These are phyloP conservation scores for Colletes latitarsis DNA, from an alignment of 1,140 invertebrate genomes.

Conservation along the genomic window DNA sequence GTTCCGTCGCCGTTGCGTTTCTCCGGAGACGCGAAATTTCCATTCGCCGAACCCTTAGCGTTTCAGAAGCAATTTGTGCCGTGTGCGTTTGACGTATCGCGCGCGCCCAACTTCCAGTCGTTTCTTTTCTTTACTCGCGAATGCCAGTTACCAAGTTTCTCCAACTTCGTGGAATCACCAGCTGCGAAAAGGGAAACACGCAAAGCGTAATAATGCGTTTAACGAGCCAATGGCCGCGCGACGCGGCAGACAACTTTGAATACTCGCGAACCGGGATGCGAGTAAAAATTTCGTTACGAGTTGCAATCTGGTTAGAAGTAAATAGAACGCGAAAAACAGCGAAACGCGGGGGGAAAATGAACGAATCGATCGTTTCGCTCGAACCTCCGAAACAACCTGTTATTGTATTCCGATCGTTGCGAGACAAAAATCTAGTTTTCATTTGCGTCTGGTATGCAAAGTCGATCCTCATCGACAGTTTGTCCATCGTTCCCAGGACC, in stretches of 20 bases:
- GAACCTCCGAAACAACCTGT: not conserved
- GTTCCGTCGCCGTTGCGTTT: not conserved
- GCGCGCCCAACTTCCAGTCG: not conserved
- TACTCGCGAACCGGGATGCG: not conserved
- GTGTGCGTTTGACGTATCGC: slow-evolving; percentile 18
- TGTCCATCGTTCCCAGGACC: no score
- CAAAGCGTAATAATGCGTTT: no score
- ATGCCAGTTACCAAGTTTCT: not conserved
- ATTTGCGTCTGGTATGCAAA: no score
- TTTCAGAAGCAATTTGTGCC: not conserved
- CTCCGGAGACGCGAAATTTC: slow-evolving; percentile 24
- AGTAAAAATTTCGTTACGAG: not conserved
- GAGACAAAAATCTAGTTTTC: not conserved
- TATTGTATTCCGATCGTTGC: slow-evolving; percentile 22
- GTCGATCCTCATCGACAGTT: no score
- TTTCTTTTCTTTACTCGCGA: not conserved
- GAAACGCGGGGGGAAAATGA: no score
- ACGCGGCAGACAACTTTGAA: not conserved
- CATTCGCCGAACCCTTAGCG: not conserved
- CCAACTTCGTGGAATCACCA: not conserved
- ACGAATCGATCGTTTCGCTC: not conserved
- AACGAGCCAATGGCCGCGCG: no score
- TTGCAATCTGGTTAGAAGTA: not conserved
- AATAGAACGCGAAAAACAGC: no score
- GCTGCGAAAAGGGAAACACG: no score